Percentiles rank a stretch among this genome's conserved stretches.
phyloP scores from a whole-genome alignment of 1,140 invertebrate genomes.

The Anastrepha ludens region DNA sequence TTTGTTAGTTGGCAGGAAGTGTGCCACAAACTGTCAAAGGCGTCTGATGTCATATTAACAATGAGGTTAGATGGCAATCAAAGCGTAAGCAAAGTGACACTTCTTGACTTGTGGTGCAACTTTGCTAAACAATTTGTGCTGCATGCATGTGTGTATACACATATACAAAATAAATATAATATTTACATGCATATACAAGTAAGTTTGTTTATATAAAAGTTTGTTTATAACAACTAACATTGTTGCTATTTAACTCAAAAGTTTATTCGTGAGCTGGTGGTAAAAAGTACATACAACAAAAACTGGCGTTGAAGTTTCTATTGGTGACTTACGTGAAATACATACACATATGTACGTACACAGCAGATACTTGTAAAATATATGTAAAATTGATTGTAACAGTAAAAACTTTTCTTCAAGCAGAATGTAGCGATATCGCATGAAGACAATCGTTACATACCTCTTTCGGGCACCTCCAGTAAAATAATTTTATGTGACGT shows the following conservation, averaged over 20 bases:
- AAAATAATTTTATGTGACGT: too few relatives aligned
- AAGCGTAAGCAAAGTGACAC: neutral
- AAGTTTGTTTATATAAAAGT: neutral
- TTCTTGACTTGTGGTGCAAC: neutral
- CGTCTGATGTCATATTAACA: neutral
- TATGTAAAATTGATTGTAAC: too few relatives aligned
- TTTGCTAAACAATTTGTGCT: conserved; percentile 6
- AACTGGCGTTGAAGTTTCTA: too few relatives aligned
- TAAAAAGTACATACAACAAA: too few relatives aligned
- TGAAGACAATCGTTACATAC: too few relatives aligned
- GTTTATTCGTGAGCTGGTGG: neutral
- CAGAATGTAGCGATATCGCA: too few relatives aligned
- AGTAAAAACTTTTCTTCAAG: too few relatives aligned
- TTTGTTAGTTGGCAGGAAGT: neutral
- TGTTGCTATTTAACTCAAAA: neutral
- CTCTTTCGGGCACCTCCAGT: too few relatives aligned
- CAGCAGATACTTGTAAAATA: too few relatives aligned
- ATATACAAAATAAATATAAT: neutral
- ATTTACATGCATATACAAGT: neutral
- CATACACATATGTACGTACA: too few relatives aligned
- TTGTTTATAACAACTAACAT: neutral
- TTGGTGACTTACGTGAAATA: too few relatives aligned
- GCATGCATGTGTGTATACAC: neutral
- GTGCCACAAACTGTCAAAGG: neutral
- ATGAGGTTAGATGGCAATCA: neutral